phyloP scores from a whole-genome alignment of 2,888 invertebrate species.

The Caenorhabditis afra region DNA sequence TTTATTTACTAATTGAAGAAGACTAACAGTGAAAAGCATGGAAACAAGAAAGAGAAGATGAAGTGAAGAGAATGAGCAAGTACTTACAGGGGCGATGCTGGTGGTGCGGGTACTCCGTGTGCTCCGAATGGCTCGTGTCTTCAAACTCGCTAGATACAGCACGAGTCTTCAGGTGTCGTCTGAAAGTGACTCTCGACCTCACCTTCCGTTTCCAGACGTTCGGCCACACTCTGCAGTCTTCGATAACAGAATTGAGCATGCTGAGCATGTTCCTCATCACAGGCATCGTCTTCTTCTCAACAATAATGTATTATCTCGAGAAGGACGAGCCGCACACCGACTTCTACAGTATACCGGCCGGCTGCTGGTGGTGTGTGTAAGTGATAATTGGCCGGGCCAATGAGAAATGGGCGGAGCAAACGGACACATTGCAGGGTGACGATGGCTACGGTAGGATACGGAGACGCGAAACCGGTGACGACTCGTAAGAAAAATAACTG shows the following conservation, averaged over 20 bases:
- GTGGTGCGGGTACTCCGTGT: slow-evolving; percentile 79
- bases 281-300: slow-evolving; percentile 80
- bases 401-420: background rate
- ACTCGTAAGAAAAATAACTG: slow-evolving; percentile 63
- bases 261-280: slow-evolving; percentile 78
- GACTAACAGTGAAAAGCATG: slow-evolving; percentile 42
- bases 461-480: slow-evolving; percentile 77
- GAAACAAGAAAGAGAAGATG: slow-evolving; percentile 11
- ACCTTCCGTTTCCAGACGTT: slow-evolving; percentile 71
- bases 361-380: slow-evolving; percentile 80
- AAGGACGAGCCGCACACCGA: slow-evolving; percentile 78
- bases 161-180: slow-evolving; percentile 74
- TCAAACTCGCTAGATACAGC: slow-evolving; percentile 79
- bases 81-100: slow-evolving; percentile 78
- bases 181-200: background rate
- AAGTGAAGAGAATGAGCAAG: background rate
- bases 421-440: slow-evolving; percentile 66
- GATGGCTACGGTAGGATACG: slow-evolving; percentile 78
- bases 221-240: slow-evolving; percentile 77
- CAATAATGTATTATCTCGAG: slow-evolving; percentile 79
- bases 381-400: slow-evolving; percentile 47
- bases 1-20: slow-evolving; percentile 20
- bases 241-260: slow-evolving; percentile 78
- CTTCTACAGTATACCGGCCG: slow-evolving; percentile 79
- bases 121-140: slow-evolving; percentile 78